These are phyloP conservation scores for Sinhomidia bicolor DNA, from an alignment of 2,888 invertebrate genomes.

Conservation along the genomic window DNA sequence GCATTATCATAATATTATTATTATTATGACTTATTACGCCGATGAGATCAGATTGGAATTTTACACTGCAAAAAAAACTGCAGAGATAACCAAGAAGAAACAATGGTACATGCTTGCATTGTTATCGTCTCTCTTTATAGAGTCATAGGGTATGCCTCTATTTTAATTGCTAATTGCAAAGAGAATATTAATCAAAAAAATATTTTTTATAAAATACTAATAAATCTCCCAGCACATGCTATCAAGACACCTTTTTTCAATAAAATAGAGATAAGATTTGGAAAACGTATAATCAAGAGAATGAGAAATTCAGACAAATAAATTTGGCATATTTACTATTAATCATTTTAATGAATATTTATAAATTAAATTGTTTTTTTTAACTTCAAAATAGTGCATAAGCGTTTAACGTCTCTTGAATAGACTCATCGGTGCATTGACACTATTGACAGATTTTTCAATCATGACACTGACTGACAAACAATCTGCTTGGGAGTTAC, in stretches of 20 bases:
- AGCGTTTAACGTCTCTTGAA: too few species aligned
- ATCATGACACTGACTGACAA: too few species aligned
- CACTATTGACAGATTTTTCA: too few species aligned
- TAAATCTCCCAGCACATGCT: neutral
- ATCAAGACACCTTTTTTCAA: neutral
- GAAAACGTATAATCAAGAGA: neutral
- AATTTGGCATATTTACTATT: neutral
- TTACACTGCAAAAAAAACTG: neutral
- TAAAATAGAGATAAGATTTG: neutral
- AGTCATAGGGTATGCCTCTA: too few species aligned
- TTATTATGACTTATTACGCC: neutral
- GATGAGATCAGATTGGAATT: neutral
- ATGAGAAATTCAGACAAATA: neutral
- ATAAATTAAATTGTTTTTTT: neutral
- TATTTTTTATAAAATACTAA: neutral
- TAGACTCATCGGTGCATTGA: too few species aligned
- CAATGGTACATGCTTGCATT: neutral
- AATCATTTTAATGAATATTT: neutral
- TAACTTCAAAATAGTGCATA: too few species aligned
- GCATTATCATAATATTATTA: neutral
- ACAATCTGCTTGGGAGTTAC: too few species aligned
- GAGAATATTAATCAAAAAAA: neutral
- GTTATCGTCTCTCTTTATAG: neutral
- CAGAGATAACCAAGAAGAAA: neutral
- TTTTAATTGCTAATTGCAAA: neutral